Evolutionary conservation across 2,113 vertebrate genomes (phyloP).

Genomic region (Elachura formosa): DNA sequence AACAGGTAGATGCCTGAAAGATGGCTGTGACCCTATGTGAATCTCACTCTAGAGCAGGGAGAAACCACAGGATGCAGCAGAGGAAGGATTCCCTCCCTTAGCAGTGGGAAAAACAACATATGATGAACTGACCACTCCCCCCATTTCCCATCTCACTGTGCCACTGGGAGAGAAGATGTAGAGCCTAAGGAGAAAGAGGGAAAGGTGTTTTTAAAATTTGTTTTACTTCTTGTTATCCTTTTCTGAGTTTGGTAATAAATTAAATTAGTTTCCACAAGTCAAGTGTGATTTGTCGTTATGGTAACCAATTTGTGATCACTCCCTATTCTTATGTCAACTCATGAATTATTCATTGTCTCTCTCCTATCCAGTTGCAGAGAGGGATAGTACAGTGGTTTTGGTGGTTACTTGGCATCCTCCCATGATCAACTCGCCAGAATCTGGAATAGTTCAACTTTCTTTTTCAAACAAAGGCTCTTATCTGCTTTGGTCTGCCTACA

Average conservation of each 20-base stretch:
- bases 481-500: background rate
- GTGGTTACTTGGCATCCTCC: background rate
- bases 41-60: background rate
- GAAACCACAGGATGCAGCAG: background rate
- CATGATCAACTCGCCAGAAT: background rate
- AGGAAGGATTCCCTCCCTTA: background rate
- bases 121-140: background rate
- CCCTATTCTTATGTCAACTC: background rate
- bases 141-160: background rate
- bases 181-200: background rate
- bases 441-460: background rate
- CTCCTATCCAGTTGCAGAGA: background rate
- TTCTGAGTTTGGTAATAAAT: background rate
- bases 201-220: background rate
- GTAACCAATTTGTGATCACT: background rate
- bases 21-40: background rate
- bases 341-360: background rate
- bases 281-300: background rate
- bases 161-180: background rate
- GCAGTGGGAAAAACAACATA: background rate
- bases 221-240: background rate
- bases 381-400: background rate
- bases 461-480: background rate
- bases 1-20: background rate
- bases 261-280: fast-evolving